Evolutionary conservation across 2,888 invertebrate genomes (phyloP), one percentile per base, ranked within the genome.

Genomic region (Poecilobothrus nobilitatus): DNA sequence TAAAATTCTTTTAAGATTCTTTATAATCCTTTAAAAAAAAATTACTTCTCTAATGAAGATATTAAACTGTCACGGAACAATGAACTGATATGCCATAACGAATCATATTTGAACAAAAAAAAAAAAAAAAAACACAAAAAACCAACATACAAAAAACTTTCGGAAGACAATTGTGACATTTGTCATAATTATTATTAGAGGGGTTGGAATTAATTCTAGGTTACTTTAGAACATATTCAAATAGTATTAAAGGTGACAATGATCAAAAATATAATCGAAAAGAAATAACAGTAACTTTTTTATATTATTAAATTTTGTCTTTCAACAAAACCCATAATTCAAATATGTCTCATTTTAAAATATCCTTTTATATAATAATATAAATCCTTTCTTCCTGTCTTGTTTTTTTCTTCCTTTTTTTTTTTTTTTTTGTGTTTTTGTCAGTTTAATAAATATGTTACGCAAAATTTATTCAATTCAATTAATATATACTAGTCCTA

Each of bases 21-120:
- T 27, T 53, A 61, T 66, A 62, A 69, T 66, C 66, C 68, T 66
- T 44, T 68, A 65, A 71, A 68, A 68, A 66, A 71, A 68, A 68
- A 71, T 68, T 70, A 67, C 69, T 71, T 70, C 69, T 68, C 70
- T 73, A 73, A 73, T 73, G 73, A 73, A 73, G 73, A 72, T 71
- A 73, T 73, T 73, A 72, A 73, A 69, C 68, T 72, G 73, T 72
- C 72, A 73, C 71, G 72, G 67, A 71, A 72, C 72, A 73, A 73
- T 72, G 73, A 70, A 67, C 68, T 67, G 68, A 71, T 72, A 73
- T 71, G 71, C 71, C 71, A 73, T 73, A 71, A 72, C 73, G 72
- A 73, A 73, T 27, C 27, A 27, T n/a, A n/a, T 73, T 70, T 70
- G 72, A 73, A 71, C 73, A 72, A 71, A 71, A 73, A 72, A 71